phyloP scores from a whole-genome alignment of 2,797 vertebrate genomes.

The Gouania willdenowi region DNA sequence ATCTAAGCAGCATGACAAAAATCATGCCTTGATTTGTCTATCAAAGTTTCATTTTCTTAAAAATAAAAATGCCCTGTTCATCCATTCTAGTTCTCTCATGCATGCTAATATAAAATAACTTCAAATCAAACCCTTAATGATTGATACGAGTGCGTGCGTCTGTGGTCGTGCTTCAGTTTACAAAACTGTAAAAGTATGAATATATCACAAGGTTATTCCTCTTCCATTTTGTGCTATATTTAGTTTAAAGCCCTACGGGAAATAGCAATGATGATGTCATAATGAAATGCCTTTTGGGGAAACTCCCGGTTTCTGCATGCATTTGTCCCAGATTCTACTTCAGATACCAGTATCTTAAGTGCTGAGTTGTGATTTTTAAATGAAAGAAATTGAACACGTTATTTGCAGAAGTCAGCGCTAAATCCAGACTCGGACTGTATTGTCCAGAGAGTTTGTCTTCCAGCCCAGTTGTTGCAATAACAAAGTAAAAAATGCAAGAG shows the following conservation, averaged over 20 bases:
- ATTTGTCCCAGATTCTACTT: conserved; percentile 5
- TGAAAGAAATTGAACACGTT: background rate
- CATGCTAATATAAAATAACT: no score
- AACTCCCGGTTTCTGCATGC: conserved; percentile 18
- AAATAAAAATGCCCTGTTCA: no score
- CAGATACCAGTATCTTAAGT: no score
- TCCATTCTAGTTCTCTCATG: no score
- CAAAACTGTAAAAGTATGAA: no score
- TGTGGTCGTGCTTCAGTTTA: conserved; percentile 24
- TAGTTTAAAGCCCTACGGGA: conserved; percentile 7
- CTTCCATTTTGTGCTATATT: conserved; percentile 8
- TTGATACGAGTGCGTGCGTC: no score
- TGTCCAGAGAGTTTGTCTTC: conserved; percentile 1
- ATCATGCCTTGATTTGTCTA: no score
- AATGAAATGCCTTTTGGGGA: conserved; percentile 21
- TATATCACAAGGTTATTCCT: no score
- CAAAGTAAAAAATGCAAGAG: conserved; percentile 40
- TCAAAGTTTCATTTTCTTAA: no score
- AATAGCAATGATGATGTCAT: conserved; percentile 13
- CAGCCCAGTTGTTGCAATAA: conserved; percentile 36
- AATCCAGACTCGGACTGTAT: background rate
- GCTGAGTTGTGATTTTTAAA: background rate
- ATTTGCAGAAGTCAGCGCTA: background rate
- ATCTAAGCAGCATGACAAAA: no score
- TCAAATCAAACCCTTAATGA: no score